A percentile compares a stretch with the other conserved stretches of the same genome.
Evolutionary conservation across 2,113 vertebrate genomes (phyloP).

Genomic region (Anolis carolinensis): DNA sequence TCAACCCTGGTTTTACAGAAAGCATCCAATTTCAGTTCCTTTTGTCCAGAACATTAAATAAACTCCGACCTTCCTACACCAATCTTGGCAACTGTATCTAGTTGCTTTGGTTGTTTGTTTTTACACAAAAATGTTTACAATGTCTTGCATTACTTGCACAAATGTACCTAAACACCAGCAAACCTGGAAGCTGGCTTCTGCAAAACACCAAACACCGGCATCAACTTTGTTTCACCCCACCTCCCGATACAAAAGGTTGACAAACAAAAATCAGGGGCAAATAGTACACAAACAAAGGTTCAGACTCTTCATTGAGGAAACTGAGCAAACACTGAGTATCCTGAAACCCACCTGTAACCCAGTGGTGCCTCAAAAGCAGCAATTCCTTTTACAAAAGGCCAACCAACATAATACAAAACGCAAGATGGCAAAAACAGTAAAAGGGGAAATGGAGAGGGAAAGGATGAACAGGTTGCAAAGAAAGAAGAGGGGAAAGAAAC

Average conservation of each 20-base stretch:
- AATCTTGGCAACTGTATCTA: background rate
- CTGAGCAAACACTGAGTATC: conserved; percentile 26
- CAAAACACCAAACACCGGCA: background rate
- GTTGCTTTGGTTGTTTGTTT: background rate
- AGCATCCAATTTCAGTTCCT: background rate
- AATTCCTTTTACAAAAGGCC: conserved; percentile 42
- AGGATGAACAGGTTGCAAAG: conserved; percentile 41
- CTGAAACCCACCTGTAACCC: conserved; percentile 34
- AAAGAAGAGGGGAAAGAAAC: background rate
- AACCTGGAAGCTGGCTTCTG: background rate
- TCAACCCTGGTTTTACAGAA: background rate
- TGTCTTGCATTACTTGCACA: background rate
- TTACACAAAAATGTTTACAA: background rate
- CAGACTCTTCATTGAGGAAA: conserved; percentile 45
- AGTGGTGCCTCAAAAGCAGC: conserved; percentile 50
- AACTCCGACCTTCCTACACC: background rate
- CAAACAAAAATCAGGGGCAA: conserved; percentile 50
- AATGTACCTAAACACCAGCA: background rate
- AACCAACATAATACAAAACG: conserved; percentile 32
- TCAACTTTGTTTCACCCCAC: background rate
- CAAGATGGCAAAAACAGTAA: conserved; percentile 22
- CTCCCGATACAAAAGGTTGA: conserved; percentile 38
- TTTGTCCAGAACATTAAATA: background rate
- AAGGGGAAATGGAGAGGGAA: too few relatives aligned
- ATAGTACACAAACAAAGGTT: conserved; percentile 8